These are phyloP conservation scores for Leptopilina myrica DNA, from an alignment of 2,888 invertebrate species.

Conservation along the genomic window DNA sequence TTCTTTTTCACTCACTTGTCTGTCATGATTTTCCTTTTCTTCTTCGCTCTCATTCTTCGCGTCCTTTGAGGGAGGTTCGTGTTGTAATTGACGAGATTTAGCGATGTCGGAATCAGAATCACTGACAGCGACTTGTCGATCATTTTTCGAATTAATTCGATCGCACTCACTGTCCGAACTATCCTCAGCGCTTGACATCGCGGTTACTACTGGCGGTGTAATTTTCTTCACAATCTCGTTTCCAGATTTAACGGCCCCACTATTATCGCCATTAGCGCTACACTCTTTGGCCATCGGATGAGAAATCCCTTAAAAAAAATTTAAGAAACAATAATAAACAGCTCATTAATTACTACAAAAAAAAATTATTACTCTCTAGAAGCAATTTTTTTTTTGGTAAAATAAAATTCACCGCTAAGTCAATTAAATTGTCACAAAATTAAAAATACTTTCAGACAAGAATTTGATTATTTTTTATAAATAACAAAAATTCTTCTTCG, in stretches of 20 bases:
- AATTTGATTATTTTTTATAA: no score
- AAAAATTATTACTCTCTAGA: no score
- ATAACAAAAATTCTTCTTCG: no score
- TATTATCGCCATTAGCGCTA: conserved; percentile 37
- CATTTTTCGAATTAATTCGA: conserved; percentile 35
- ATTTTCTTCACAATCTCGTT: conserved; percentile 41
- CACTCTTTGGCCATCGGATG: neutral
- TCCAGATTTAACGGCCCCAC: conserved; percentile 28
- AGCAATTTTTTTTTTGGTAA: no score
- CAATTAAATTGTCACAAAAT: no score
- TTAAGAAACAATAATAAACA: neutral
- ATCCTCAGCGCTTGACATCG: conserved; percentile 72
- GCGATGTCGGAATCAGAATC: conserved; percentile 46
- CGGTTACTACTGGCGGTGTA: conserved; percentile 65
- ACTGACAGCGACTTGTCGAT: conserved; percentile 49
- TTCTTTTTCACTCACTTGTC: conserved; percentile 12
- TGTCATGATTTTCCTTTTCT: neutral
- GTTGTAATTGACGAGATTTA: conserved; percentile 5
- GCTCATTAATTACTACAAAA: no score
- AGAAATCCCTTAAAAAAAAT: conserved; percentile 16
- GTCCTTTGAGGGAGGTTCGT: neutral
- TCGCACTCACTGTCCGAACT: conserved; percentile 66
- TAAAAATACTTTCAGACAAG: no score
- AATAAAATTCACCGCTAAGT: no score
- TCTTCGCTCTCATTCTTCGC: neutral